phyloP scores from a whole-genome alignment of 2,113 vertebrate genomes.

The Halichoerus grypus region DNA sequence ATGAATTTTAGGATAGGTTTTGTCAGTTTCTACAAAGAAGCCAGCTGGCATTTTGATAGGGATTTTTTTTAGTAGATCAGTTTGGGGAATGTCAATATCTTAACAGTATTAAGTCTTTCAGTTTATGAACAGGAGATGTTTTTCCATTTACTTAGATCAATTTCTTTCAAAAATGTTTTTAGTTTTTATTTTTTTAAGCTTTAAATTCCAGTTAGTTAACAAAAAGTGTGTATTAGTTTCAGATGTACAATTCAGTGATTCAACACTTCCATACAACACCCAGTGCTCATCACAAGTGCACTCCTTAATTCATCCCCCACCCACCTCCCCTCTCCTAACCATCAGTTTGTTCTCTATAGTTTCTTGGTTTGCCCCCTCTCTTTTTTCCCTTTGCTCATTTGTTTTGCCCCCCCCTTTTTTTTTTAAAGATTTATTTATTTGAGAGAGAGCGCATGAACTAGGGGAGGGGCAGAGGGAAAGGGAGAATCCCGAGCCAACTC shows the following conservation, averaged over 20 bases:
- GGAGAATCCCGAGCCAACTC: background rate
- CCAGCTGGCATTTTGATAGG: background rate
- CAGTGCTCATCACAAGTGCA: background rate
- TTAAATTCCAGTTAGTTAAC: background rate
- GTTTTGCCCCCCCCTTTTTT: background rate
- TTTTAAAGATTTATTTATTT: background rate
- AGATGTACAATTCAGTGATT: background rate
- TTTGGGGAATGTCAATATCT: background rate
- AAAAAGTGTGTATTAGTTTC: background rate
- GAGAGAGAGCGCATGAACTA: background rate
- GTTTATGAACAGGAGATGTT: background rate
- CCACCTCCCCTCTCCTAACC: background rate
- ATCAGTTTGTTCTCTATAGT: background rate
- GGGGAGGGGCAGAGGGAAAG: background rate
- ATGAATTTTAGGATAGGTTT: background rate
- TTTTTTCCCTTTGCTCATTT: background rate
- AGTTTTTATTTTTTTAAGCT: background rate
- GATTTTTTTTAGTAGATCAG: background rate
- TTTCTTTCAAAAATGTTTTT: slow-evolving; percentile 21
- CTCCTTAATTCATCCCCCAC: background rate
- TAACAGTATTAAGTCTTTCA: background rate
- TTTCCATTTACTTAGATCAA: background rate
- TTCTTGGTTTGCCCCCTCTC: background rate
- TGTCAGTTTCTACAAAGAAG: background rate
- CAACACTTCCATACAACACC: background rate